These are phyloP conservation scores for Parotocinclus haroldoi DNA, from an alignment of 2,797 vertebrate genomes.

Conservation along the genomic window DNA sequence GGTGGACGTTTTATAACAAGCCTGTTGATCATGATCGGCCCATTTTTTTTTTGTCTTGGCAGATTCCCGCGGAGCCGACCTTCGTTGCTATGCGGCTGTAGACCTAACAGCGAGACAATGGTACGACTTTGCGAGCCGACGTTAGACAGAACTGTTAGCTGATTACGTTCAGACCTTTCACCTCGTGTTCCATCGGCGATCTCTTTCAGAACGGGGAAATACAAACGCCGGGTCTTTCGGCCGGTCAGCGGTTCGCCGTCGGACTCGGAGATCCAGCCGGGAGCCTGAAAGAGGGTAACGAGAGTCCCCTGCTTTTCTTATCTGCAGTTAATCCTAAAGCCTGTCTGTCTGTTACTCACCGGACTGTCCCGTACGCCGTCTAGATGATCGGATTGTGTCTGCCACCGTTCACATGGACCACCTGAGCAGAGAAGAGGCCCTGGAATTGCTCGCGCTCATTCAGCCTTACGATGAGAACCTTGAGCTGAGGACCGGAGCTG, in stretches of 20 bases:
- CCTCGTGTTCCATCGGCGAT: background rate
- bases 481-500: conserved; percentile 67
- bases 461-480: conserved; percentile 71
- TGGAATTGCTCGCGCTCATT: conserved; percentile 63
- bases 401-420: conserved; percentile 73
- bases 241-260: conserved; percentile 46
- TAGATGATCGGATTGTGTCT: conserved; percentile 67
- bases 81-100: background rate
- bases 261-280: conserved; percentile 23
- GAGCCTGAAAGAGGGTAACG: conserved; percentile 21
- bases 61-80: too few species aligned
- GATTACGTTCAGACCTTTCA: too few species aligned
- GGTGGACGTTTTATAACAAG: too few species aligned
- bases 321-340: too few species aligned
- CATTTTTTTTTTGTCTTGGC: too few species aligned
- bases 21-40: too few species aligned
- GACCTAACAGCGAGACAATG: background rate
- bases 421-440: conserved; percentile 63
- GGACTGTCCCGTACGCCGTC: background rate
- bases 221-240: conserved; percentile 45
- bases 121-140: background rate
- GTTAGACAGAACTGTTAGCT: too few species aligned
- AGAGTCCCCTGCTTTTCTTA: background rate
- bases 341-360: background rate
- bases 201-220: conserved; percentile 51